phyloP scores from a whole-genome alignment of 2,797 vertebrate species.

The Crocidura indochinensis region DNA sequence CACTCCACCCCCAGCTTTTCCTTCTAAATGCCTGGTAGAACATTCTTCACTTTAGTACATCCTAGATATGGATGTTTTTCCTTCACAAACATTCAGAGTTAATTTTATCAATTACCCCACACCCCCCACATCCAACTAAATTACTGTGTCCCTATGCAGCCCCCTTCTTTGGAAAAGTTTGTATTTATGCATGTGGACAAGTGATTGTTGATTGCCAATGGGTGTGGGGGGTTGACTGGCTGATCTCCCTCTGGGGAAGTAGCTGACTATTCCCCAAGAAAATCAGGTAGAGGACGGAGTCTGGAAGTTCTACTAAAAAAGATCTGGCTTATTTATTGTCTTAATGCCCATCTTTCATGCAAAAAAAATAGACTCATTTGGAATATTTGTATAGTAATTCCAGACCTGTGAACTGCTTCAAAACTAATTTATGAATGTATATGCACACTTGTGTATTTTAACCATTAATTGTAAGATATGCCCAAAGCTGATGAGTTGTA shows the following conservation, averaged over 20 bases:
- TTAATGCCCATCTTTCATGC: background rate
- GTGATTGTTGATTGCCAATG: background rate
- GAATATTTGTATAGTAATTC: background rate
- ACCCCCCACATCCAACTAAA: too few relatives aligned
- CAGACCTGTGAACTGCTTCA: background rate
- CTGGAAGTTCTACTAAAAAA: background rate
- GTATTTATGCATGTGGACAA: background rate
- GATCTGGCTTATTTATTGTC: background rate
- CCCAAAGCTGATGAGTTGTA: background rate
- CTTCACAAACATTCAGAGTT: background rate
- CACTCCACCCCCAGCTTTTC: background rate
- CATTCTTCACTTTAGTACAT: background rate
- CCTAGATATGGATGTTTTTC: conserved; percentile 31
- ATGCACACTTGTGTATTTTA: background rate
- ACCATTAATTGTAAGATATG: background rate
- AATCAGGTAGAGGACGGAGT: background rate
- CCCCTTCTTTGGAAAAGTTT: too few relatives aligned
- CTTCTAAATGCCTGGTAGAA: background rate
- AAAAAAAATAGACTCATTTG: background rate
- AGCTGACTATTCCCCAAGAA: background rate
- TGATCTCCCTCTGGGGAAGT: background rate
- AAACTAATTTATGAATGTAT: background rate
- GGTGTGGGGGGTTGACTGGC: background rate
- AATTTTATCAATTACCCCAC: too few relatives aligned
- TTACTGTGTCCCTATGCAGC: too few relatives aligned